A percentile compares a stretch with the other conserved stretches of the same genome.
Evolutionary conservation across 1,140 invertebrate genomes (phyloP).

Genomic region (Bombyx mandarina): DNA sequence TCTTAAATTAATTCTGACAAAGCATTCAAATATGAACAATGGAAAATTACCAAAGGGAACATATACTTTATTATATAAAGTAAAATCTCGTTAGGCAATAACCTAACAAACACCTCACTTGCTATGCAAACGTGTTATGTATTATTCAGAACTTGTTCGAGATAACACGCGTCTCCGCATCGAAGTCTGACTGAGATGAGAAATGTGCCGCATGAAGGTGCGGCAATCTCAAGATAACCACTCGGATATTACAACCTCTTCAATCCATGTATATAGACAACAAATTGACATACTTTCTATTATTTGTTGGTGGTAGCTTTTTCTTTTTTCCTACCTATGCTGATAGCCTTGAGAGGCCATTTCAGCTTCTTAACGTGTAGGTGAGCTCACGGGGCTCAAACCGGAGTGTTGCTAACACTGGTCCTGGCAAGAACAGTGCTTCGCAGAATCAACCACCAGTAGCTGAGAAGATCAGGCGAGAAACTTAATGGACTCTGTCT

Average conservation of each 20-base stretch:
- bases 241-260: neutral
- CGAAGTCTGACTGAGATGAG: slow-evolving; percentile 15
- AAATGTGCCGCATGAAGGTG: neutral
- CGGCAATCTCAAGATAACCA: neutral
- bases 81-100: slow-evolving; percentile 10
- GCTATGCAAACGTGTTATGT: slow-evolving; percentile 25
- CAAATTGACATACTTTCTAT: neutral
- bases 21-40: too few relatives aligned
- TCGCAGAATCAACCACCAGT: too few relatives aligned
- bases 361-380: too few relatives aligned
- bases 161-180: slow-evolving; percentile 11
- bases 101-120: slow-evolving; percentile 12
- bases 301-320: neutral
- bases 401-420: too few relatives aligned
- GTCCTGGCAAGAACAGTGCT: too few relatives aligned
- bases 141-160: slow-evolving; percentile 16
- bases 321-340: neutral
- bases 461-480: too few relatives aligned
- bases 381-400: too few relatives aligned
- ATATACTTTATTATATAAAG: too few relatives aligned
- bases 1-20: too few relatives aligned
- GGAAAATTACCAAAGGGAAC: too few relatives aligned
- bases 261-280: neutral
- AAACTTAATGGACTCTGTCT: too few relatives aligned
- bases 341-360: too few relatives aligned